Evolutionary conservation across 1,140 invertebrate species (phyloP), one percentile per base, ranked within the genome.

Genomic region (Caenorhabditis tropicalis): DNA sequence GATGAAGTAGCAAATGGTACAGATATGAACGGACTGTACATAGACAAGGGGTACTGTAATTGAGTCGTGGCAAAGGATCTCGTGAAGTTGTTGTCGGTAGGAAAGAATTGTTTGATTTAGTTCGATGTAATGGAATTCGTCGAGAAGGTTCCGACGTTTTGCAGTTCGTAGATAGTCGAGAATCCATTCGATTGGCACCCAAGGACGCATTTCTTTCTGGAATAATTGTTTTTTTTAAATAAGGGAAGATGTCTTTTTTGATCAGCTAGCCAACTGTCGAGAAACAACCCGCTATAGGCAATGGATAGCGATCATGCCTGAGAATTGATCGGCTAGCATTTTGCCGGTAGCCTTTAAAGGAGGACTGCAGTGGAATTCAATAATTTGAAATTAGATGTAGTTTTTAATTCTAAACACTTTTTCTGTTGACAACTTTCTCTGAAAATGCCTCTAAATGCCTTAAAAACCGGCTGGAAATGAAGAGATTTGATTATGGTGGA

Each of bases 11-110:
- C 58, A 56, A 27, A 36, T 33, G 1, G 43, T 46, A 29, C 33
- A 79, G 15, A 53, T 79, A 31, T 56, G 56, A 43, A 65, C 39
- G 0, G 46, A 83, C 39, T 88, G 87, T 6, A 86, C 86, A 74
- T 88, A 88, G 36, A 85, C 79, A 3, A 88, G 79, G 4, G 87
- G 87, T n/a, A 87, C 82, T 36, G 51, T 79, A 24, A 88, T 79
- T 31, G 48, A 87, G 31, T 88, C 86, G 82, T 81, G 89, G 10
- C 36, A 60, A 0, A 81, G 49, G 7, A 87, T 80, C 16, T 82
- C 88, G 33, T 84, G 79, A 60, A 88, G 81, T 27, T 51, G 21
- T 49, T 83, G 56, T n/a, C 87, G 80, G 65, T 79, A 88, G 10
- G 83, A 53, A 29, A 88, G 56, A 16, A 88, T 27, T 6, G 51